Evolutionary conservation across 2,888 invertebrate species (phyloP).

Genomic region (Acanthoscelides obtectus): DNA sequence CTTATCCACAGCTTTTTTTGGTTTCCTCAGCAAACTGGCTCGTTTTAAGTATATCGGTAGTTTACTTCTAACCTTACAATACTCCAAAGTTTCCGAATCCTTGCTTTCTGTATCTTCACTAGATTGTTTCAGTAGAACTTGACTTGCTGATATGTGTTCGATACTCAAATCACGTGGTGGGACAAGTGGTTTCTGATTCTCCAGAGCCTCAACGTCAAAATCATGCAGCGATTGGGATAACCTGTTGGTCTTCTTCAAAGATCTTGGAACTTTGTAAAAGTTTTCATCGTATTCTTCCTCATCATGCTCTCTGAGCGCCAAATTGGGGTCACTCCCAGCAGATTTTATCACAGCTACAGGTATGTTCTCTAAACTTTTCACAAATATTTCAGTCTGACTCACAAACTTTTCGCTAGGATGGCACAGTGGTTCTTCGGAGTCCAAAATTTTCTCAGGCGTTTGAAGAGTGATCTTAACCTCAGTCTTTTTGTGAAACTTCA

Average conservation of each 20-base stretch:
- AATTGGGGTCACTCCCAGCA: constrained; percentile 41
- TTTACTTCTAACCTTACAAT: constrained; percentile 35
- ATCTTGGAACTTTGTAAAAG: constrained; percentile 44
- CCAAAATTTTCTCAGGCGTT: constrained; percentile 17
- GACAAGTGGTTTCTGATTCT: constrained; percentile 11
- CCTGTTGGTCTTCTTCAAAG: constrained; percentile 32
- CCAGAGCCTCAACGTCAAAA: constrained; percentile 36
- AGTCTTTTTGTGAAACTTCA: constrained; percentile 24
- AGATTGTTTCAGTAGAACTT: constrained; percentile 24
- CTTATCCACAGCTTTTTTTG: constrained; percentile 37
- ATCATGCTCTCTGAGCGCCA: constrained; percentile 27
- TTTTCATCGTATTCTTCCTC: constrained; percentile 29
- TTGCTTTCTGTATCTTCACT: constrained; percentile 8
- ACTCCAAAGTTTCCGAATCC: constrained; percentile 30
- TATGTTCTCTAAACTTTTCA: constrained; percentile 22
- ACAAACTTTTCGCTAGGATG: constrained; percentile 27
- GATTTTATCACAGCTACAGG: constrained; percentile 33
- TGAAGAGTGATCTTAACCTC: constrained; percentile 38
- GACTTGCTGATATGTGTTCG: constrained; percentile 44
- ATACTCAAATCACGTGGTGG: constrained; percentile 39
- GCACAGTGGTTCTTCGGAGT: constrained; percentile 12
- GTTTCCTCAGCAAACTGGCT: constrained; percentile 34
- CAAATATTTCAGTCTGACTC: constrained; percentile 27
- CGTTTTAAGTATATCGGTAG: constrained; percentile 35
- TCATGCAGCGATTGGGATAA: constrained; percentile 42